These are phyloP conservation scores for Dorcus parallelipipedus DNA, from an alignment of 2,888 invertebrate genomes.

Conservation along the genomic window DNA sequence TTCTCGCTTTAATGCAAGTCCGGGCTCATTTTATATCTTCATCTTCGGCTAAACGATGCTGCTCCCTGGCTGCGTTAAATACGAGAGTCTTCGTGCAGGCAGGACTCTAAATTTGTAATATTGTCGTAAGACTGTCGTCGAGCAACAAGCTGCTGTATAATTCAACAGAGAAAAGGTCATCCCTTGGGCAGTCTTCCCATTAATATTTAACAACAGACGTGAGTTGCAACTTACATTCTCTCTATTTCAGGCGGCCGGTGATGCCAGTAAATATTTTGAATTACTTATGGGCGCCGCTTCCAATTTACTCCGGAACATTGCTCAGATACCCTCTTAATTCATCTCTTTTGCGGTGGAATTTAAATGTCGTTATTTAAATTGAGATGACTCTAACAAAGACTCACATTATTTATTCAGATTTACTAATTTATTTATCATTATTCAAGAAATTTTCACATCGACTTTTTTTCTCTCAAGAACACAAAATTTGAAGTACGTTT, in stretches of 20 bases:
- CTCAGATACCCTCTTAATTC: too few relatives aligned
- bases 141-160: conserved; percentile 7
- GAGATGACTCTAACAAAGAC: too few relatives aligned
- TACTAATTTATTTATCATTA: too few relatives aligned
- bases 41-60: neutral
- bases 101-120: neutral
- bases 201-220: neutral
- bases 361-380: too few relatives aligned
- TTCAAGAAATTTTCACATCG: too few relatives aligned
- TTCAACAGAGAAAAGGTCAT: conserved; percentile 1
- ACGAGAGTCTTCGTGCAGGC: neutral
- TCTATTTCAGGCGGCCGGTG: neutral
- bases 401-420: too few relatives aligned
- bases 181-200: neutral
- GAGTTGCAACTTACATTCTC: conserved; percentile 1
- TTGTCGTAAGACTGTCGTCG: conserved; percentile 3
- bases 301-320: too few relatives aligned
- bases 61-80: neutral
- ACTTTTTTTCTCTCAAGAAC: too few relatives aligned
- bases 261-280: neutral
- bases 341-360: too few relatives aligned
- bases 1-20: neutral
- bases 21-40: neutral
- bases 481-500: too few relatives aligned
- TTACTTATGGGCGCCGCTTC: neutral